Conservation (phyloP, 2,797 vertebrate genomes). For the Lophius americanus region DNA sequence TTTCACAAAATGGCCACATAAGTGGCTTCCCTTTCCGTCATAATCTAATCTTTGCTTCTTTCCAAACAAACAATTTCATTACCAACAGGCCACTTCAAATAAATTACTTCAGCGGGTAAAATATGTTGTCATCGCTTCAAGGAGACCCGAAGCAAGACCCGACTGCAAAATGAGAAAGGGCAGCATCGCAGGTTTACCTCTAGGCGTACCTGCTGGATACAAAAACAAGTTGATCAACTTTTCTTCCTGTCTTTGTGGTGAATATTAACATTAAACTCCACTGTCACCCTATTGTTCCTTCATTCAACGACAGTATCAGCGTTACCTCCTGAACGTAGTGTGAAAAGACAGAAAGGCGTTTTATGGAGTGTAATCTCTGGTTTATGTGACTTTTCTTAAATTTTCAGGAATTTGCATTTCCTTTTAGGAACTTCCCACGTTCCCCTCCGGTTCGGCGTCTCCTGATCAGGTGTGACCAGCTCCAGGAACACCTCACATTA, state of each 20-base stretch:
- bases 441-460: too few relatives aligned
- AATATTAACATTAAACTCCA: too few relatives aligned
- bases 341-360: too few relatives aligned
- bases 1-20: constrained; percentile 5
- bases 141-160: not conserved
- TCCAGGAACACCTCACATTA: not conserved
- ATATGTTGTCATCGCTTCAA: constrained; percentile 4
- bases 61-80: constrained; percentile 41
- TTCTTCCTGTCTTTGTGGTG: too few relatives aligned
- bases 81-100: constrained; percentile 42
- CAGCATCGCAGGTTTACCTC: constrained; percentile 4
- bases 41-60: constrained; percentile 21
- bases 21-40: constrained; percentile 35
- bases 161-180: not conserved
- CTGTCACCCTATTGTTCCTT: too few relatives aligned
- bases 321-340: too few relatives aligned
- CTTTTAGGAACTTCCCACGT: not conserved
- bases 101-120: constrained; percentile 11
- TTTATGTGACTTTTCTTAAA: too few relatives aligned
- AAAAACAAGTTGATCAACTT: constrained; percentile 8
- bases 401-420: too few relatives aligned
- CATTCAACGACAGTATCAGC: too few relatives aligned
- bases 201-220: not conserved
- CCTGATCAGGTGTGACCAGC: not conserved
- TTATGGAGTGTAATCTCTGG: too few relatives aligned